Conservation (phyloP, 2,888 invertebrate species). For the Erebia epiphron region DNA sequence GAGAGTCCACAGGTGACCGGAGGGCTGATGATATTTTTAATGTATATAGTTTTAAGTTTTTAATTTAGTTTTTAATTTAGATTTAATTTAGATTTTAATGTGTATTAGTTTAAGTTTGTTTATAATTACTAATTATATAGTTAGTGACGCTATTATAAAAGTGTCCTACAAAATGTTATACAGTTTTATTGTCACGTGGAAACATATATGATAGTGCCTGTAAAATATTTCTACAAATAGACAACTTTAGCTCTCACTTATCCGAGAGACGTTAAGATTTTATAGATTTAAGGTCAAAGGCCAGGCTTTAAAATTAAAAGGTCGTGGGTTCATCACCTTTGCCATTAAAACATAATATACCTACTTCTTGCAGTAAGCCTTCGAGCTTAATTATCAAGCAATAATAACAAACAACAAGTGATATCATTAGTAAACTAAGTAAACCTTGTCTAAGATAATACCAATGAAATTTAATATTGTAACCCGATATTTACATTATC, state of each 20-base stretch:
- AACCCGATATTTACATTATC: not conserved
- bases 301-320: slow-evolving; percentile 6
- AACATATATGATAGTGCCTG: too few relatives aligned
- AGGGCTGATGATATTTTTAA: too few relatives aligned
- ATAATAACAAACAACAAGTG: slow-evolving; percentile 6
- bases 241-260: not conserved
- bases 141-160: too few relatives aligned
- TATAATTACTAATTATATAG: too few relatives aligned
- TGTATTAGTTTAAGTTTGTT: too few relatives aligned
- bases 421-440: not conserved
- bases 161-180: too few relatives aligned
- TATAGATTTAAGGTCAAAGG: slow-evolving; percentile 1
- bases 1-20: too few relatives aligned
- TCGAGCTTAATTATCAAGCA: slow-evolving; percentile 21
- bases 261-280: not conserved
- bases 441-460: not conserved
- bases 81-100: too few relatives aligned
- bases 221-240: too few relatives aligned
- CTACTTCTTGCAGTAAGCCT: slow-evolving; percentile 1
- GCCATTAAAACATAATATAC: slow-evolving; percentile 3
- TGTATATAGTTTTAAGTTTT: too few relatives aligned
- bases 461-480: not conserved
- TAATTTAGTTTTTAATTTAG: too few relatives aligned
- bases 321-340: slow-evolving; percentile 2
- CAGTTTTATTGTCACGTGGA: too few relatives aligned